Evolutionary conservation across 2,797 vertebrate species (phyloP).

Genomic region (Brachyrhaphis roseni): DNA sequence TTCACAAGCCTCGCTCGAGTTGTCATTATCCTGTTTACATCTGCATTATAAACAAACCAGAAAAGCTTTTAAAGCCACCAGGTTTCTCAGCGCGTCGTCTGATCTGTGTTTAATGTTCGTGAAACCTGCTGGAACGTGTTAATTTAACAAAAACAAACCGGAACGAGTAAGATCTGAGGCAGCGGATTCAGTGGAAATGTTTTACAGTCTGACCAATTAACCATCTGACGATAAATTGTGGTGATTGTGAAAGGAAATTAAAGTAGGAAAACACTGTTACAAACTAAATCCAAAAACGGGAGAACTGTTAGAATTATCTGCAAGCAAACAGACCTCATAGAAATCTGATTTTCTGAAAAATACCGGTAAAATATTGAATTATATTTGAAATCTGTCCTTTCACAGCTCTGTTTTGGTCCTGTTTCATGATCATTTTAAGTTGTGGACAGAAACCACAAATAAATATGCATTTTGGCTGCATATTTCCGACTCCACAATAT

Average conservation of each 20-base stretch:
- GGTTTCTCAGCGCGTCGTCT: conserved; percentile 11
- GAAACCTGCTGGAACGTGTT: conserved; percentile 6
- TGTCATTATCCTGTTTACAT: conserved; percentile 28
- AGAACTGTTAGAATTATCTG: not conserved
- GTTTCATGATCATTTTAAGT: no score
- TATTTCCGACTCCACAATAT: not conserved
- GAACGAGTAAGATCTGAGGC: conserved; percentile 5
- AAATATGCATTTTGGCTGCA: not conserved
- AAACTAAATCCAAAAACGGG: not conserved
- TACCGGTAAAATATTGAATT: not conserved
- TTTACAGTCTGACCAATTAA: conserved; percentile 18
- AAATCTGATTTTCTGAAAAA: not conserved
- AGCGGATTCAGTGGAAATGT: not conserved
- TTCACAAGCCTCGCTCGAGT: conserved; percentile 13
- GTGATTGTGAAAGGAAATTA: not conserved
- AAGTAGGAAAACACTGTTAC: not conserved
- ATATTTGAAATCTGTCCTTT: not conserved
- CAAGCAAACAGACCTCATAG: no score
- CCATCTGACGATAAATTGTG: not conserved
- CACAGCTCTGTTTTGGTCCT: no score
- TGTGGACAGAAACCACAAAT: no score
- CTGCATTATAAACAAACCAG: conserved; percentile 8
- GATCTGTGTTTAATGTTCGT: not conserved
- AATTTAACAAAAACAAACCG: not conserved
- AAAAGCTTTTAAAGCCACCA: not conserved